Evolutionary conservation across 1,140 invertebrate genomes (phyloP).

Genomic region (Orussus abietinus): DNA sequence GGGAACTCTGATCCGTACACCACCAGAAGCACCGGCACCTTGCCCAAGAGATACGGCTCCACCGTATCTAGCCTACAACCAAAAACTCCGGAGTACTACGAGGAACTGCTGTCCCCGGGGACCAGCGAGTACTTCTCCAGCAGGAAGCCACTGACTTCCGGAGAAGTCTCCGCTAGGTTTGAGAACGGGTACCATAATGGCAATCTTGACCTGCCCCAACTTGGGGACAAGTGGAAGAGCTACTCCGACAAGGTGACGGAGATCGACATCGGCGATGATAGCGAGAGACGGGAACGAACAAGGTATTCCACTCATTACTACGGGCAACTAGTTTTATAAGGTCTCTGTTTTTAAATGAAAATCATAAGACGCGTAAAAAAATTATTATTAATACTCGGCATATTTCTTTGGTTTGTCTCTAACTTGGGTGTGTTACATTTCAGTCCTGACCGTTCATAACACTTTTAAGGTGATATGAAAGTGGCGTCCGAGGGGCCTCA

Average conservation of each 20-base stretch:
- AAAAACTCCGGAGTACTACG: conserved; percentile 44
- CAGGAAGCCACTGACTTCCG: conserved; percentile 20
- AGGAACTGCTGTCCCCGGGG: conserved; percentile 41
- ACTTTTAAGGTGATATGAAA: no score
- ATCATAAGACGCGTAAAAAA: no score
- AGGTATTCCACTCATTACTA: conserved; percentile 16
- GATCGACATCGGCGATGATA: conserved; percentile 18
- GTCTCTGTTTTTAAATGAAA: no score
- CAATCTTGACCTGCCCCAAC: conserved; percentile 18
- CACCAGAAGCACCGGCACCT: conserved; percentile 11
- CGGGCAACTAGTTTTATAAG: no score
- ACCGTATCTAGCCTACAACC: conserved; percentile 25
- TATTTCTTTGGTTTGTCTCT: no score
- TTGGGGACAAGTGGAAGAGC: conserved; percentile 24
- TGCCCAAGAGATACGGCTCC: conserved; percentile 41
- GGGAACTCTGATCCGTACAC: conserved; percentile 13
- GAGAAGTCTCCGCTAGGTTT: conserved; percentile 24
- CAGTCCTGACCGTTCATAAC: no score
- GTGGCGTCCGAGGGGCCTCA: no score
- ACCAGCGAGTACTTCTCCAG: conserved; percentile 35
- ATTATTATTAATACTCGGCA: no score
- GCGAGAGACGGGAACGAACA: conserved; percentile 19
- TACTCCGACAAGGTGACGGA: conserved; percentile 16
- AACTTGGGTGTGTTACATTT: no score
- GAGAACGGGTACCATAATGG: conserved; percentile 39